These are phyloP conservation scores for Zeugodacus cucurbitae DNA, from an alignment of 1,140 invertebrate species.

Conservation along the genomic window DNA sequence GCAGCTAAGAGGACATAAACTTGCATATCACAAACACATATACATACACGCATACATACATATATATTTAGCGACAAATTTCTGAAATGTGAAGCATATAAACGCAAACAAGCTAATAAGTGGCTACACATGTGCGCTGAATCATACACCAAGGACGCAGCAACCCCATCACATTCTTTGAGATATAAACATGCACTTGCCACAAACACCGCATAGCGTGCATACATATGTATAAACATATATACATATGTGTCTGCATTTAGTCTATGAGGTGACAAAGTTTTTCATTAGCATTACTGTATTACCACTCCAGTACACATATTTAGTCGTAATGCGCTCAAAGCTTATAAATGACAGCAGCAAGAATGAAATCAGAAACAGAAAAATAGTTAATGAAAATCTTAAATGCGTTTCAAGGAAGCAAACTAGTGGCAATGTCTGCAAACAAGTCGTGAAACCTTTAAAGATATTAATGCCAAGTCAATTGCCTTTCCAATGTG, in stretches of 20 bases:
- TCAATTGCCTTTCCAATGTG: not conserved
- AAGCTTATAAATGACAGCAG: conserved; percentile 13
- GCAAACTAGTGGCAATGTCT: not conserved
- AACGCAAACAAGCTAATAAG: conserved; percentile 14
- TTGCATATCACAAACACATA: not conserved
- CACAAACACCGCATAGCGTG: no score
- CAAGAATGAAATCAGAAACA: not conserved
- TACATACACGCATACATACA: not conserved
- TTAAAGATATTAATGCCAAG: not conserved
- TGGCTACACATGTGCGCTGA: conserved; percentile 10
- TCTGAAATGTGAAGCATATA: not conserved
- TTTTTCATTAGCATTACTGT: conserved; percentile 42
- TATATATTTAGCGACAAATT: not conserved
- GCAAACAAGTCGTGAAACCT: not conserved
- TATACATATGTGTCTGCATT: not conserved
- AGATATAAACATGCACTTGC: not conserved
- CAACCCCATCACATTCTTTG: not conserved
- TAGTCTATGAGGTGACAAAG: not conserved
- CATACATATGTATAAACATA: not conserved
- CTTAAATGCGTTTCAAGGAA: not conserved
- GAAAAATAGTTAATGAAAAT: not conserved
- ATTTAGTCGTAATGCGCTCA: not conserved
- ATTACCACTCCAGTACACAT: conserved; percentile 27
- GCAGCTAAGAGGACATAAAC: not conserved
- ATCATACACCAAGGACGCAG: conserved; percentile 14